Percentiles rank a stretch among this genome's conserved stretches.
phyloP scores from a whole-genome alignment of 2,113 vertebrate genomes.

The Ctenodactylus gundi region DNA sequence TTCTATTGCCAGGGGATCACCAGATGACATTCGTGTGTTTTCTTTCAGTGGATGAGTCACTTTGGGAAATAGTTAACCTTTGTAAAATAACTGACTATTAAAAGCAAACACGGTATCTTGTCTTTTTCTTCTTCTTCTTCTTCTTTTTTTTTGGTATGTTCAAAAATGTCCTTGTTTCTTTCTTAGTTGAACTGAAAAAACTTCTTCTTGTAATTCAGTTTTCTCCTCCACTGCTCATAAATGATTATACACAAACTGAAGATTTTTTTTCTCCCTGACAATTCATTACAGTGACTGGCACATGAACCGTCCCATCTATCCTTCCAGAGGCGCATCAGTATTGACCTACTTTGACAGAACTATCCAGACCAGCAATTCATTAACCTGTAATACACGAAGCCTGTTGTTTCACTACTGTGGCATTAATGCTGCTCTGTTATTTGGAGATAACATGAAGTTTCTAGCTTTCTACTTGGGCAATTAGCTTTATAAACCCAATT shows the following conservation, averaged over 20 bases:
- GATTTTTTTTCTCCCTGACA: conserved; percentile 36
- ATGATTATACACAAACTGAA: conserved; percentile 43
- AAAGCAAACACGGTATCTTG: background rate
- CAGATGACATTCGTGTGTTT: background rate
- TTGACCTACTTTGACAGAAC: conserved; percentile 52
- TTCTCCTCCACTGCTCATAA: conserved; percentile 32
- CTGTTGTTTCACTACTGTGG: conserved; percentile 28
- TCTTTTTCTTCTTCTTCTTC: too few species aligned
- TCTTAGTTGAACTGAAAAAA: background rate
- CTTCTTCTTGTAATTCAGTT: conserved; percentile 46
- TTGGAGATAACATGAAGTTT: conserved; percentile 25
- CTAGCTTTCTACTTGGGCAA: background rate
- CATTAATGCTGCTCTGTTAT: conserved; percentile 30
- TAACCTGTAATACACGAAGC: conserved; percentile 4
- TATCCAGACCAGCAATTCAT: conserved; percentile 60
- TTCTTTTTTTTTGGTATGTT: background rate
- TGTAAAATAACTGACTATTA: conserved; percentile 25
- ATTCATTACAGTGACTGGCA: conserved; percentile 59
- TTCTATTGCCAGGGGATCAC: background rate
- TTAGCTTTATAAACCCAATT: background rate
- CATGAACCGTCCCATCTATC: conserved; percentile 54
- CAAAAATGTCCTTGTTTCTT: background rate
- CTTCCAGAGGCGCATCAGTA: conserved; percentile 50
- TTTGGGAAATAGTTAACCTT: conserved; percentile 26
- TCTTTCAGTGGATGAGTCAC: background rate